phyloP scores from a whole-genome alignment of 2,797 vertebrate species.

The Pangasius mekongensis region DNA sequence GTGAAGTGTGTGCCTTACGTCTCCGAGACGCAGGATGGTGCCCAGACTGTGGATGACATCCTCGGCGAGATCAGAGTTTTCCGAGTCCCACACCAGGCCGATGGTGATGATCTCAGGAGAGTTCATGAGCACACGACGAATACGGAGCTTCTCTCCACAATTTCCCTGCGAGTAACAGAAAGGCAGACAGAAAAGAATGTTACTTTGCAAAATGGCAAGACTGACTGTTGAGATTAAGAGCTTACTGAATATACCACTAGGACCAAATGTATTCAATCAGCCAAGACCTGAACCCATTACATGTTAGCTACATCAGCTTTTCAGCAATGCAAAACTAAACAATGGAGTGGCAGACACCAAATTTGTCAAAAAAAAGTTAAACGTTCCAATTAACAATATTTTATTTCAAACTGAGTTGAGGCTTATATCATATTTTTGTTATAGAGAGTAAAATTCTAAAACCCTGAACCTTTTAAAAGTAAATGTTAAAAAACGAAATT shows the following conservation, averaged over 20 bases:
- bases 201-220: background rate
- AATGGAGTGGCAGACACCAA: background rate
- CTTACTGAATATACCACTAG: background rate
- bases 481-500: background rate
- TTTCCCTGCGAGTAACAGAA: slow-evolving; percentile 78
- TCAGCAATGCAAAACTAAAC: background rate
- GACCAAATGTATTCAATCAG: background rate
- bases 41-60: slow-evolving; percentile 96
- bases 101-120: slow-evolving; percentile 96
- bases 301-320: background rate
- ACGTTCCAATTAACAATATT: background rate
- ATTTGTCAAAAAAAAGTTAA: background rate
- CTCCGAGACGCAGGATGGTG: slow-evolving; percentile 91
- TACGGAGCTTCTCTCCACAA: slow-evolving; percentile 91
- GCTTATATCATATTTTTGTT: background rate
- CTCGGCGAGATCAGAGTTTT: slow-evolving; percentile 93
- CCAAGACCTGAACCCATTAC: background rate
- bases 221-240: background rate
- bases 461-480: background rate
- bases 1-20: slow-evolving; percentile 72
- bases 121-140: slow-evolving; percentile 93
- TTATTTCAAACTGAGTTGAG: background rate
- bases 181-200: background rate
- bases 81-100: slow-evolving; percentile 96
- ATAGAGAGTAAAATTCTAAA: background rate